A percentile compares a stretch with the other conserved stretches of the same genome.
Conservation (phyloP, 2,797 vertebrate species). For the Enteromius argenteus region DNA sequence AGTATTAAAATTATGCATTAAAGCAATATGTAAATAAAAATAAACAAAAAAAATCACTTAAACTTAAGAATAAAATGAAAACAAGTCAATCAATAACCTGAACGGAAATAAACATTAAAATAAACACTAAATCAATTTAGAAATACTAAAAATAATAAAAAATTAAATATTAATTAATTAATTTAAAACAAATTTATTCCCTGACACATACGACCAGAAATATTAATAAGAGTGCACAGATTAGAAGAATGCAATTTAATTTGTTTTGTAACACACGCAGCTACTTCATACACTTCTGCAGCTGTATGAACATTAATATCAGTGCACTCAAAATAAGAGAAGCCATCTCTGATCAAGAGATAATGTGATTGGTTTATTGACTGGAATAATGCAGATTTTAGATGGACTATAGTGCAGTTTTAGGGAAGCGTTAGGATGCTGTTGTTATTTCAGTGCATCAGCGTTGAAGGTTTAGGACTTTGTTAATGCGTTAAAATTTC, state of each 20-base stretch:
- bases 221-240: not conserved
- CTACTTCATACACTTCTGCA: slow-evolving; percentile 37
- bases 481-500: not conserved
- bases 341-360: not conserved
- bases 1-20: not conserved
- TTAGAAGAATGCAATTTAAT: slow-evolving; percentile 46
- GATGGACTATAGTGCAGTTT: not conserved
- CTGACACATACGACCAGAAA: not conserved
- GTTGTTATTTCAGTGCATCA: not conserved
- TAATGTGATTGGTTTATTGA: slow-evolving; percentile 6
- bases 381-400: slow-evolving; percentile 15
- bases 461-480: not conserved
- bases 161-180: too few relatives aligned
- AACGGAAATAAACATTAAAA: not conserved
- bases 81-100: not conserved
- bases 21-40: not conserved
- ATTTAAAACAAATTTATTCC: not conserved
- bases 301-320: slow-evolving; percentile 36
- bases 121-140: not conserved
- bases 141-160: not conserved
- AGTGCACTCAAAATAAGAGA: slow-evolving; percentile 25
- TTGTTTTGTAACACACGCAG: slow-evolving; percentile 29
- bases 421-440: not conserved
- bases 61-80: not conserved
- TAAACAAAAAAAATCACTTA: not conserved